These are phyloP conservation scores for Nemurella pictetii DNA, from an alignment of 2,888 invertebrate genomes.

Conservation along the genomic window DNA sequence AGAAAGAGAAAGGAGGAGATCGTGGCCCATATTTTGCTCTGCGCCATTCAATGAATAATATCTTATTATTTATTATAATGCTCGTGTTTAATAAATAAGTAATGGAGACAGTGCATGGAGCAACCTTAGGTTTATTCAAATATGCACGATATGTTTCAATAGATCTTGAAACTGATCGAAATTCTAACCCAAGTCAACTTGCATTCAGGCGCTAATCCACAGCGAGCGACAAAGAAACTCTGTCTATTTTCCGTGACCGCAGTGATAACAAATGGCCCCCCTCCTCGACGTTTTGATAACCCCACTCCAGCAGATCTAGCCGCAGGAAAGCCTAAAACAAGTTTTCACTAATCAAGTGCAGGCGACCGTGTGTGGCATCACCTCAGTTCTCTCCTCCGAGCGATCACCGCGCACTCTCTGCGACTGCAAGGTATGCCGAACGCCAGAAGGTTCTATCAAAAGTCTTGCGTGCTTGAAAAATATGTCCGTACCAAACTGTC, in stretches of 20 bases:
- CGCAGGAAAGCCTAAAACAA: background rate
- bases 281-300: background rate
- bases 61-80: background rate
- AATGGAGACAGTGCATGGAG: too few species aligned
- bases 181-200: too few species aligned
- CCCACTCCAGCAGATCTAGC: background rate
- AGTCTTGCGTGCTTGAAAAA: too few species aligned
- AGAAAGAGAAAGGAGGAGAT: background rate
- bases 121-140: background rate
- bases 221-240: too few species aligned
- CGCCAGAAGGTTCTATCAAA: background rate
- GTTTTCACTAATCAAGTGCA: background rate
- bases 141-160: background rate
- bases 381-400: too few species aligned
- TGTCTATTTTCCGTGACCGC: too few species aligned
- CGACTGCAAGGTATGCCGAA: too few species aligned
- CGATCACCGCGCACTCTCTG: too few species aligned
- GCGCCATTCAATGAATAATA: background rate
- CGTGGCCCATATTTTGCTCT: background rate
- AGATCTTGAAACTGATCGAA: background rate
- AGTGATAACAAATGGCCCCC: too few species aligned
- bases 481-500: background rate
- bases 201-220: too few species aligned
- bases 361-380: too few species aligned
- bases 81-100: background rate